Base-by-base conservation (phyloP, 2,888 invertebrate genomes). In the Amiota communis region DNA sequence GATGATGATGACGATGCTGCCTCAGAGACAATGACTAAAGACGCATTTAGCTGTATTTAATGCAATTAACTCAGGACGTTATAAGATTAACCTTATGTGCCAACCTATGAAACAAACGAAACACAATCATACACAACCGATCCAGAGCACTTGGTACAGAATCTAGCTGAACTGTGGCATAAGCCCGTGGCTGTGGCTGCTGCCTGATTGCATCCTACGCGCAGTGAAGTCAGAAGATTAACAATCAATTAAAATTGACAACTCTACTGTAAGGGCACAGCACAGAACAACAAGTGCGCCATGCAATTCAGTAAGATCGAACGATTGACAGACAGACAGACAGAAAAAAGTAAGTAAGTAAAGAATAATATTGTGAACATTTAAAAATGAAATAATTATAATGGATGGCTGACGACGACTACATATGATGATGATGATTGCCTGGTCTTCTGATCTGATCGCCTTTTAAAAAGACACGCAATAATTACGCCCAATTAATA, bases 231-330 rank as follows among this genome's bases (percentile, higher is more conserved):
- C 72, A 75, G 78, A 81, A 86, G 87, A 87, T 87, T 87, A 87
- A 87, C 85, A 87, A 87, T 87, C 87, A 87, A 87, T 87, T 87
- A 87, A 86, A 87, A 87, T 85, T 87, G 87, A 85, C 84, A 87
- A 86, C 79, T 77, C 61, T 68, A 76, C 74, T 63, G 48, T 51
- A 71, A 48, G 67, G 20, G 65, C 64, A 67, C 75, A 63, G 69
- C 51, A 47, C 69, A 1, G 6, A 70, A 36, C 36, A 74, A 77
- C 80, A 79, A 76, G 74, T 74, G 75, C 74, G 17, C 71, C 61
- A 53, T 61, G 63, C 51, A 64, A 36, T 46, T 13, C n/a, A 15
- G 70, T 46, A n/a, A 53, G 48, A 36, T 36, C 36, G 36, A 36
- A 36, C 36, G 36, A 36, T 2, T 36, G 36, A 36, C 36, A 36